Evolutionary conservation across 2,797 vertebrate genomes (phyloP).

Genomic region (Megaceryle alcyon): DNA sequence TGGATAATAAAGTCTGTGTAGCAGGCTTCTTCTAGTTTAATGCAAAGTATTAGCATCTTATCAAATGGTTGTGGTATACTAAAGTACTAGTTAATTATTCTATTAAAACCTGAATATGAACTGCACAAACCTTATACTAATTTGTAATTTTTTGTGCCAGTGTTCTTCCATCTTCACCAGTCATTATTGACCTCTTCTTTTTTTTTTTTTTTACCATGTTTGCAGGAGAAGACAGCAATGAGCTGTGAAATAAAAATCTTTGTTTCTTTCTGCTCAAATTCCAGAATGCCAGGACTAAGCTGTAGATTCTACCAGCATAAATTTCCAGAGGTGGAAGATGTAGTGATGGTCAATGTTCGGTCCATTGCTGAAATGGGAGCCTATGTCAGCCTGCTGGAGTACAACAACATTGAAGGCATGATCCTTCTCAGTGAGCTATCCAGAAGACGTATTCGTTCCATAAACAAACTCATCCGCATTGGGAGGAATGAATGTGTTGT

Average conservation of each 20-base stretch:
- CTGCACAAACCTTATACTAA: not conserved
- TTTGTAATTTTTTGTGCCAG: not conserved
- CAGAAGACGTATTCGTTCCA: slow-evolving; percentile 95
- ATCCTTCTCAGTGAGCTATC: slow-evolving; percentile 97
- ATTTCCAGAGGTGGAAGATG: slow-evolving; percentile 98
- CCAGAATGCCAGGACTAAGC: slow-evolving; percentile 93
- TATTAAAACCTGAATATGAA: not conserved
- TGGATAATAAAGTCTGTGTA: not conserved
- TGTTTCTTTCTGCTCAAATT: slow-evolving; percentile 28
- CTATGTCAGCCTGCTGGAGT: slow-evolving; percentile 97
- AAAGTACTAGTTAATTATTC: not conserved
- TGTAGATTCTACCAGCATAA: slow-evolving; percentile 99
- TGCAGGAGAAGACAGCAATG: not conserved
- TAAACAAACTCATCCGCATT: slow-evolving; percentile 99
- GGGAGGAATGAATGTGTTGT: slow-evolving; percentile 98
- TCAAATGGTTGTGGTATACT: not conserved
- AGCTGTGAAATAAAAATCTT: not conserved
- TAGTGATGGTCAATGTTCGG: slow-evolving; percentile 98
- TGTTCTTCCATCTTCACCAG: not conserved
- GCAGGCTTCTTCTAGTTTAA: not conserved
- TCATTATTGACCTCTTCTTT: not conserved
- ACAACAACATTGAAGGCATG: slow-evolving; percentile 99
- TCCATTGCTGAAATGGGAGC: slow-evolving; percentile 99
- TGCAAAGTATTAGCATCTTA: not conserved
- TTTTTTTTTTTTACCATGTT: not conserved